phyloP scores from a whole-genome alignment of 2,797 vertebrate species.

The Decapterus maruadsi region DNA sequence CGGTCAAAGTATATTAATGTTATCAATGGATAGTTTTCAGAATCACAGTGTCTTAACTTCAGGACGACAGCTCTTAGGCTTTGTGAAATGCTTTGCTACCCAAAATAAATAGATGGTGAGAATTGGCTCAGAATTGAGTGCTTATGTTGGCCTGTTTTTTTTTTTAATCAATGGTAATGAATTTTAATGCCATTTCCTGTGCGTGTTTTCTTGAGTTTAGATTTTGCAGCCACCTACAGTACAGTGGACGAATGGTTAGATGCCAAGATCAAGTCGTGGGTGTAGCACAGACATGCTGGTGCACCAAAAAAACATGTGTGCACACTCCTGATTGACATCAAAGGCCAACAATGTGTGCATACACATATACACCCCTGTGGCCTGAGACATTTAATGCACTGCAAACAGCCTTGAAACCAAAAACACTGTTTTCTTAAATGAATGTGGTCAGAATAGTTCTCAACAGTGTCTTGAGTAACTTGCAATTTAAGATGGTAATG shows the following conservation, averaged over 20 bases:
- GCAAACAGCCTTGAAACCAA: not conserved
- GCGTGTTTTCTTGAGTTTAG: constrained; percentile 8
- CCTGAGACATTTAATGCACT: not conserved
- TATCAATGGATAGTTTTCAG: not conserved
- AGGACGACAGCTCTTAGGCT: not conserved
- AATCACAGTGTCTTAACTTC: not conserved
- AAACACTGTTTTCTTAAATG: not conserved
- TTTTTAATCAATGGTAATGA: not conserved
- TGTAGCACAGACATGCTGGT: not conserved
- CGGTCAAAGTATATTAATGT: not conserved
- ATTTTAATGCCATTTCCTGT: not conserved
- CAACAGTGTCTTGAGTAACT: not conserved
- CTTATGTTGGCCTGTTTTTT: not conserved
- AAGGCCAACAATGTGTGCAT: not conserved
- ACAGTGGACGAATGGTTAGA: constrained; percentile 3
- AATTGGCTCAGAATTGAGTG: not conserved
- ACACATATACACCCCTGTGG: not conserved
- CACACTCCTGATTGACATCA: not conserved
- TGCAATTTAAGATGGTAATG: not conserved
- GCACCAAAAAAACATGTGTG: not conserved
- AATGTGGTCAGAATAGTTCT: not conserved
- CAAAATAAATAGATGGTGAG: not conserved
- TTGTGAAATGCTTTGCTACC: not conserved
- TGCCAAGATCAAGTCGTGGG: not conserved
- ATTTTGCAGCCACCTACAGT: constrained; percentile 19